Conservation (phyloP, 30 jellyfish, hydroid and myxozoan genomes). For the Chrysaora quinquecirrha region DNA sequence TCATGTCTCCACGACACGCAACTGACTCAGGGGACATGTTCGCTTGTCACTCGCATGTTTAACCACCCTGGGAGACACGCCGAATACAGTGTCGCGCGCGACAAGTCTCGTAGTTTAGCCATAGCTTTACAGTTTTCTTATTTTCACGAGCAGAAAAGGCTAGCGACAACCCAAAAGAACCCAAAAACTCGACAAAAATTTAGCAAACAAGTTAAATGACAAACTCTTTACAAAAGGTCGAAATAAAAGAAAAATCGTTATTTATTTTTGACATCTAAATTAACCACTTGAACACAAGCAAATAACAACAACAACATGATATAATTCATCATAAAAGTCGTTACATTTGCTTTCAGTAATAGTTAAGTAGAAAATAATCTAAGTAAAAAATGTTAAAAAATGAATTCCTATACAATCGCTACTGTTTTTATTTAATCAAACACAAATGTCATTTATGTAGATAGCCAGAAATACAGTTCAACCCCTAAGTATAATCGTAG, state of each 20-base stretch:
- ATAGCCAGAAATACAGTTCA: not conserved
- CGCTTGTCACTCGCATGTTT: too few relatives aligned
- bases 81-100: too few relatives aligned
- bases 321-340: not conserved
- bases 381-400: not conserved
- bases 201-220: not conserved
- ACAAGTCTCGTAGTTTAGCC: too few relatives aligned
- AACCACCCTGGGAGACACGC: too few relatives aligned
- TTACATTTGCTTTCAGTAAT: not conserved
- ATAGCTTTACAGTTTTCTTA: too few relatives aligned
- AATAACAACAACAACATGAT: not conserved
- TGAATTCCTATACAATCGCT: conserved; percentile 6
- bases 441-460: not conserved
- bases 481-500: not conserved
- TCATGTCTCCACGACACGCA: too few relatives aligned
- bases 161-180: too few relatives aligned
- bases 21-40: too few relatives aligned
- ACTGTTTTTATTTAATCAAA: not conserved
- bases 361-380: not conserved
- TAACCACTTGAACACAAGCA: not conserved
- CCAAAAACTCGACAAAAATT: too few relatives aligned
- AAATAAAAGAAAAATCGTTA: not conserved
- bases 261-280: too few relatives aligned
- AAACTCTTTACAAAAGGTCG: not conserved
- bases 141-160: too few relatives aligned